Base-by-base conservation (phyloP, 2,888 invertebrate species). In the Ophion slaviceki region DNA sequence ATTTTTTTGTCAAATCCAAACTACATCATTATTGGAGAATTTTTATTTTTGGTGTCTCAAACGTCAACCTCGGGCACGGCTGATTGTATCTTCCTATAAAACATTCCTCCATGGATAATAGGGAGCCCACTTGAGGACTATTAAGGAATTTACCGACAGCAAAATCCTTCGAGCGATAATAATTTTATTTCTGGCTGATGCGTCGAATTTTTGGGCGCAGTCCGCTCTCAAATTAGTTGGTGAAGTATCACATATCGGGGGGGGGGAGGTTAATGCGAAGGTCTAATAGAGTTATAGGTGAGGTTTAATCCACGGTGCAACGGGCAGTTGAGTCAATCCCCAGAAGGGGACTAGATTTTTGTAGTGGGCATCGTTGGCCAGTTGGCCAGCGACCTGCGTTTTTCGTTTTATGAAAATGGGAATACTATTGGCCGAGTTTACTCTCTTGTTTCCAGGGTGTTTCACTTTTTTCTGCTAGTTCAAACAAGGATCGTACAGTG, bases 381-480 rank as follows among this genome's bases (percentile, higher is more conserved):
- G 57, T 78, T 81, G 78, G 85, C 36, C 40, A 10, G 14, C 10
- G 11, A 1, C 10, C 88, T 53, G 72, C 28, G 53, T 28, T 14
- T 36, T 68, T 80, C 71, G 70, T 71, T 75, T 88, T 87, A 88
- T 87, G 82, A 88, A 86, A 89, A 90, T 84, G 84, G 90, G 89
- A 91, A 92, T 91, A 90, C 89, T 88, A 91, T 91, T 91, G 90
- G 36, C 5, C 36, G 7, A 36, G 36, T 7, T 4, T 7, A 36
- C 36, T 4, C 36, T 40, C 7, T 40, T 40, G 40, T 7, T 40
- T 40, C 8, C 32, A 4, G 32, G 32, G 5, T 5, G 40, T 8
- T 40, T 8, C 8, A 40, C 1, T 40, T 5, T 40, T 40, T 8
- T 4, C 40, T 40, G 40, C 40, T 40, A 40, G 40, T 40, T 40